Base-by-base conservation (phyloP, 2,113 vertebrate genomes). In the Neoarius graeffei region DNA sequence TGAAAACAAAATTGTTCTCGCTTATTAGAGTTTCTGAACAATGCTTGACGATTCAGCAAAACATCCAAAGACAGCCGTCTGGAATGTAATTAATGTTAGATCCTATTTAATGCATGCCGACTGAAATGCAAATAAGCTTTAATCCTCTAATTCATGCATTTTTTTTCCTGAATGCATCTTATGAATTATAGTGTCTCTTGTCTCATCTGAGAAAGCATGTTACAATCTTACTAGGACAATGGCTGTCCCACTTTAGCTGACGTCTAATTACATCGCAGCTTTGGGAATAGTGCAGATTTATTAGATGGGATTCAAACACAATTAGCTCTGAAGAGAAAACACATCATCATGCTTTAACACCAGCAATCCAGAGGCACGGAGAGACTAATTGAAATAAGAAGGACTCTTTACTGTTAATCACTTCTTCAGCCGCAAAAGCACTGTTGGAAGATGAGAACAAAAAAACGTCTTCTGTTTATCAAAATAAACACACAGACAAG, bases 341-440 rank as follows among this genome's bases (percentile, higher is more conserved):
- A 7, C 50, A 81, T 54, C 82, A 67, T 67, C 48, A 67, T 67
- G 62, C 82, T 67, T 67, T 54, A 84, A 67, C 62, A 67, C 35
- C 6, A 64, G 35, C 35, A 25, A 62, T 1, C 27, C 81, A 50
- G 82, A 67, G 23, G 82, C 82, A 84, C 7, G 0, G 23, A 62
- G 48, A 67, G 82, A 83, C 42, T 66, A 66, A 83, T n/a, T 83
- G 62, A 83, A 52, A 23, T 48, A 64, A 64, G 59, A 83, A 83
- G 57, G 9, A 64, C 81, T 83, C 60, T 64, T 66, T 66, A 83
- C 20, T 66, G 81, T 50, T 84, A 84, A 67, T 84, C 82, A 66
- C 82, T 67, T 67, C 6, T 82, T 62, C 17, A 56, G n/a, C 54
- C 30, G 79, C n/a, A 9, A 27, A 80, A 27, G 27, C 0, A 1